Conservation (phyloP, 2,113 vertebrate species). For the Leiothrix lutea region DNA sequence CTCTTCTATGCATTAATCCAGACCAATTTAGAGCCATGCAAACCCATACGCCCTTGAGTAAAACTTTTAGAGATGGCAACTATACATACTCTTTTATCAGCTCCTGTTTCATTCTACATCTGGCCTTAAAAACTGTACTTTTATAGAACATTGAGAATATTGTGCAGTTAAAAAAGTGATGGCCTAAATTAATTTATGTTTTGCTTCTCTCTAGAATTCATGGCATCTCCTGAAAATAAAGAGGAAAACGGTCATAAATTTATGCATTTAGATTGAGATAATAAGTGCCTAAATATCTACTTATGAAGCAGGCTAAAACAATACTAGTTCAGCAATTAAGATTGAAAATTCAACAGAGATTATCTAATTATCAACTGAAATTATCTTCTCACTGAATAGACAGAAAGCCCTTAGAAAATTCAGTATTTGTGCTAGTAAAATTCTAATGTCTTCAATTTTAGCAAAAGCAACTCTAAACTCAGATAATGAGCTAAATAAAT, state of each 20-base stretch:
- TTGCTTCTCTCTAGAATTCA: not conserved
- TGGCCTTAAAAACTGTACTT: not conserved
- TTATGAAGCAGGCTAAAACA: not conserved
- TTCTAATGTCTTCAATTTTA: not conserved
- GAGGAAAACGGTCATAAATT: not conserved
- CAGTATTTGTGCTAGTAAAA: not conserved
- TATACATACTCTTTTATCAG: not conserved
- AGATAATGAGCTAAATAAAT: slow-evolving; percentile 27
- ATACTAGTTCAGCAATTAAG: not conserved
- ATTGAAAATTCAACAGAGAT: not conserved
- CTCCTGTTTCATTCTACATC: not conserved
- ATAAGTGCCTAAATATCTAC: not conserved
- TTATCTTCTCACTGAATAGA: not conserved
- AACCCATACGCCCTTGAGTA: not conserved
- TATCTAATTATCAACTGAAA: not conserved
- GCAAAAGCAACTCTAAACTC: not conserved
- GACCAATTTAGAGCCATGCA: not conserved
- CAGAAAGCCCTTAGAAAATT: not conserved
- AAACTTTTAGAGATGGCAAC: not conserved
- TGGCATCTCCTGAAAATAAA: not conserved
- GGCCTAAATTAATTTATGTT: not conserved
- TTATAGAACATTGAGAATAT: not conserved
- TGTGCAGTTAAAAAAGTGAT: not conserved
- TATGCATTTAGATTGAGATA: not conserved
- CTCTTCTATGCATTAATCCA: not conserved